Evolutionary conservation across 2,888 invertebrate species (phyloP).

Genomic region (Ashinkailepas kermadecensis): DNA sequence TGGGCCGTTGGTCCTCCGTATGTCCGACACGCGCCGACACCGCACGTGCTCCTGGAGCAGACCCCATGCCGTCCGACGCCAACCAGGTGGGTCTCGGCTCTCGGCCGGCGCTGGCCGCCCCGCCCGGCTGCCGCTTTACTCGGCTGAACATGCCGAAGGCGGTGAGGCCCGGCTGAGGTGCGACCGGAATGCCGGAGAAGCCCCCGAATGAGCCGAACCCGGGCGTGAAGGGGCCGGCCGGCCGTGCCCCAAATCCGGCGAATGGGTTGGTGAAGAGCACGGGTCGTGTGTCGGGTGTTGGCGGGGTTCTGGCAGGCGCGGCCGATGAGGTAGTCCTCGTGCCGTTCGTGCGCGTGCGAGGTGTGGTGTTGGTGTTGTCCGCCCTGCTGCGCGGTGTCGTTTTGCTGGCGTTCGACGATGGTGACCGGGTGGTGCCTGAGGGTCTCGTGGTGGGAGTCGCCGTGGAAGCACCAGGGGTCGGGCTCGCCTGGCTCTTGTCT

Average conservation of each 20-base stretch:
- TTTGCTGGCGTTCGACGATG: background rate
- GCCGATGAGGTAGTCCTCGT: background rate
- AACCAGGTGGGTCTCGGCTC: background rate
- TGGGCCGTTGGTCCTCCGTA: background rate
- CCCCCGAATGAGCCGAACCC: constrained; percentile 1
- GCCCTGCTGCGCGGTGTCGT: background rate
- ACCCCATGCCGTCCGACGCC: background rate
- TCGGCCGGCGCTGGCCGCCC: background rate
- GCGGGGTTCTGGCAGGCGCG: background rate
- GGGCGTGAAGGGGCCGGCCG: background rate
- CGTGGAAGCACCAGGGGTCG: no score
- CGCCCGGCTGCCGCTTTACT: background rate
- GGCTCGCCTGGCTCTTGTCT: no score
- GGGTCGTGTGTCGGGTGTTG: background rate
- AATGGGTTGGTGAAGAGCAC: background rate
- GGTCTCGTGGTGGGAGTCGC: background rate
- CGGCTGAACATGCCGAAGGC: background rate
- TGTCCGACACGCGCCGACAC: background rate
- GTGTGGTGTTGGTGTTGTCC: background rate
- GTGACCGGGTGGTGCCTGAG: background rate
- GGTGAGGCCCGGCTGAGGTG: background rate
- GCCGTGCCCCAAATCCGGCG: background rate
- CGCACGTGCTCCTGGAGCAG: background rate
- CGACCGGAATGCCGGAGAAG: background rate
- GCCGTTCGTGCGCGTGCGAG: background rate